Evolutionary conservation across 1,140 invertebrate species (phyloP).

Genomic region (Mya arenaria): DNA sequence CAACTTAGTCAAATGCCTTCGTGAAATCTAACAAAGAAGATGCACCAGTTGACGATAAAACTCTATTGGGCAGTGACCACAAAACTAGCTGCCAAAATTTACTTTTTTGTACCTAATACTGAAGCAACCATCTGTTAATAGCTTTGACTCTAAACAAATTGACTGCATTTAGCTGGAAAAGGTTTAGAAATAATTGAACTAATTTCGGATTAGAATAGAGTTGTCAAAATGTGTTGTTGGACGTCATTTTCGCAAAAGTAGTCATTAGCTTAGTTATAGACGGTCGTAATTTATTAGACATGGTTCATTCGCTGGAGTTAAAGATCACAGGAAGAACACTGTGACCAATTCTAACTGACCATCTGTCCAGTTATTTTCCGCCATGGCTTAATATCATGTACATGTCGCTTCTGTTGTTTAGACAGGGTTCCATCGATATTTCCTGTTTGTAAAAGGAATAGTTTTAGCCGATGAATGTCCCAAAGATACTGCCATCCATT

Average conservation of each 20-base stretch:
- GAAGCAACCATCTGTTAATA: conserved; percentile 33
- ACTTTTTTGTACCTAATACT: conserved; percentile 27
- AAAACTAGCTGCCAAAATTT: not conserved
- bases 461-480: no score
- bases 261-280: conserved; percentile 48
- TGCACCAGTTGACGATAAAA: not conserved
- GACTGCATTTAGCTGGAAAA: conserved; percentile 9
- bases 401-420: no score
- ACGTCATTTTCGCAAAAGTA: conserved; percentile 26
- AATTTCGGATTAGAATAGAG: conserved; percentile 37
- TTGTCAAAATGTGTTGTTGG: conserved; percentile 2
- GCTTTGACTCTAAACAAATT: not conserved
- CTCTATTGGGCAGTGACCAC: not conserved
- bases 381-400: no score
- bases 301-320: conserved; percentile 8
- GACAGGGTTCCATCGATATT: no score
- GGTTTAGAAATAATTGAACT: conserved; percentile 37
- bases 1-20: not conserved
- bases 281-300: conserved; percentile 42
- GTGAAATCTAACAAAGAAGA: not conserved
- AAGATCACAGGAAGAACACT: conserved; percentile 24
- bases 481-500: no score
- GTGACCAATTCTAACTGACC: not conserved
- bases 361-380: conserved; percentile 27
- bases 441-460: no score